These are phyloP conservation scores for Mastigias papua DNA, from an alignment of 30 jellyfish, hydroid and myxozoan species.

Conservation along the genomic window DNA sequence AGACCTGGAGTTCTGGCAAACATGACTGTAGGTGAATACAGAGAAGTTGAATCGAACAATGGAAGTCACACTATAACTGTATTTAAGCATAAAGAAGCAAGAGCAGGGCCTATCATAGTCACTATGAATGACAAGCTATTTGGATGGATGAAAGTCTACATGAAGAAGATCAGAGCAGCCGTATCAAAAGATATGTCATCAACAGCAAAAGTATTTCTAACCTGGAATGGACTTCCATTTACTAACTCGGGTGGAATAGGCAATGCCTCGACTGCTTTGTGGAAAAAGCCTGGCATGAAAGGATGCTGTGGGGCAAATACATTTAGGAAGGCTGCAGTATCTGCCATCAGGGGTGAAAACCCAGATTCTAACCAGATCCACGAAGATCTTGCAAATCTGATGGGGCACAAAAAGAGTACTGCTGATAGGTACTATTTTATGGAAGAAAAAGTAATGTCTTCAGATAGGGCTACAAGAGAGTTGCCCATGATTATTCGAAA, in stretches of 20 bases:
- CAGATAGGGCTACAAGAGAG: conserved; percentile 63
- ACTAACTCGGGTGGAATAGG: conserved; percentile 25
- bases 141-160: conserved; percentile 36
- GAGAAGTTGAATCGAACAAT: neutral
- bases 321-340: conserved; percentile 46
- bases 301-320: conserved; percentile 55
- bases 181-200: neutral
- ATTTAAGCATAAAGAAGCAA: conserved; percentile 52
- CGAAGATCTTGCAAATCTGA: conserved; percentile 46
- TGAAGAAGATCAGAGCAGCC: conserved; percentile 16
- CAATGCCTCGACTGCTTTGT: conserved; percentile 57
- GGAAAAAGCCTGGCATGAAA: conserved; percentile 55
- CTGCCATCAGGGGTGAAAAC: conserved; percentile 14
- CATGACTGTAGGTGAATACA: no score
- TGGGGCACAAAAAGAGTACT: conserved; percentile 60
- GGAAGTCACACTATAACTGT: conserved; percentile 23
- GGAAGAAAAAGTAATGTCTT: conserved; percentile 31
- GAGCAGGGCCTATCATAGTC: conserved; percentile 54
- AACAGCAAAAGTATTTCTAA: conserved; percentile 17
- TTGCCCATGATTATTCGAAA: conserved; percentile 18
- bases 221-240: conserved; percentile 50
- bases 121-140: conserved; percentile 21
- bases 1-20: conserved; percentile 51
- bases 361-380: conserved; percentile 13
- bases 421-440: conserved; percentile 40